Evolutionary conservation across 64 coral and sea anemone species (phyloP).

Genomic region (Platygyra sinensis): DNA sequence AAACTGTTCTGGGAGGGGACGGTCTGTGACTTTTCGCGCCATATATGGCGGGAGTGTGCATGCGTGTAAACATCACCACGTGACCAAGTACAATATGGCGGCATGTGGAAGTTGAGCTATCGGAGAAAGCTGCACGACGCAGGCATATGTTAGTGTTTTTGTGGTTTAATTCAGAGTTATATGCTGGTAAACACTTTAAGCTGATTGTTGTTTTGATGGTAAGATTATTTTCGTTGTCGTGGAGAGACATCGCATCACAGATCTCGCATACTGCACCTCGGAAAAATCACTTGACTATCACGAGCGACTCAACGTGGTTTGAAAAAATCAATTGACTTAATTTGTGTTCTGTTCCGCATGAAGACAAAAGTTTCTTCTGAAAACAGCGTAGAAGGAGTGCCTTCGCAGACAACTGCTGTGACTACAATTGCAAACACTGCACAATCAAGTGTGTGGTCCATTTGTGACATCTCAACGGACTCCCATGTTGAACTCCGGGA

Average conservation of each 20-base stretch:
- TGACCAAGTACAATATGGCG: constrained; percentile 32
- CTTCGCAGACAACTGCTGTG: constrained; percentile 32
- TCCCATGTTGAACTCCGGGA: constrained; percentile 78
- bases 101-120: constrained; percentile 9
- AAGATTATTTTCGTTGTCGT: background rate
- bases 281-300: background rate
- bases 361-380: constrained; percentile 46
- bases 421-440: constrained; percentile 9
- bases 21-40: background rate
- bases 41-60: constrained; percentile 39
- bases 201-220: background rate
- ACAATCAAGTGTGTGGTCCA: constrained; percentile 61
- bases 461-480: constrained; percentile 56
- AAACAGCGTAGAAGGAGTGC: constrained; percentile 21
- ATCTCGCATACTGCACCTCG: background rate
- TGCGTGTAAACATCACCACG: constrained; percentile 43
- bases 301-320: background rate
- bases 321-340: background rate
- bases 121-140: background rate
- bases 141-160: background rate
- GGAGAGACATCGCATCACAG: background rate
- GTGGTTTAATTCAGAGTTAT: background rate
- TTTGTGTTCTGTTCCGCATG: constrained; percentile 25
- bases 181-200: background rate
- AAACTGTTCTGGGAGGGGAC: background rate